phyloP scores from a whole-genome alignment of 2,888 invertebrate species.

The Cerastis rubricosa region DNA sequence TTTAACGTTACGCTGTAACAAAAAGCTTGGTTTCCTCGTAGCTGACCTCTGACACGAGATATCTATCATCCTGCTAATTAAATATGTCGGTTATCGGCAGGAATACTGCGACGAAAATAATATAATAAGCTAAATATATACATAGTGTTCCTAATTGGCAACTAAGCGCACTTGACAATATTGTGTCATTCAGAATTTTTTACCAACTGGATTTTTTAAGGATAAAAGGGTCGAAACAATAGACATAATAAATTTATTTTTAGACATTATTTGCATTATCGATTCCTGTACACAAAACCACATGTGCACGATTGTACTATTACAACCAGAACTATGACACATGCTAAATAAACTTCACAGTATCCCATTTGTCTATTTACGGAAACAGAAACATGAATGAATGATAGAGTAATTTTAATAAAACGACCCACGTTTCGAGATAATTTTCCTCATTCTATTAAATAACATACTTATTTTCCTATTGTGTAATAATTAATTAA shows the following conservation, averaged over 20 bases:
- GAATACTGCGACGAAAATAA: conserved; percentile 66
- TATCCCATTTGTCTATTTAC: not conserved
- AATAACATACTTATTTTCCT: not conserved
- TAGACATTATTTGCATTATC: not conserved
- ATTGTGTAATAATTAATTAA: not conserved
- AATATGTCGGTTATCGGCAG: conserved; percentile 69
- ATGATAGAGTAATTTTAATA: not conserved
- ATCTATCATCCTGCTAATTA: conserved; percentile 83
- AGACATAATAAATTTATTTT: not conserved
- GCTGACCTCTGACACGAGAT: conserved; percentile 87
- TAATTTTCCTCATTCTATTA: conserved; percentile 7
- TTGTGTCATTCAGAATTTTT: conserved; percentile 4
- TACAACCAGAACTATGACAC: not conserved
- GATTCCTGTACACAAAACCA: not conserved
- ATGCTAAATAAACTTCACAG: not conserved
- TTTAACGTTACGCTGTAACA: conserved; percentile 66
- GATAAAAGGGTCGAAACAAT: not conserved
- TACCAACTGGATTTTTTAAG: not conserved
- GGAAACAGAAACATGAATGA: not conserved
- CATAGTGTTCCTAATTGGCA: conserved; percentile 53
- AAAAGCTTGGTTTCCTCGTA: conserved; percentile 80
- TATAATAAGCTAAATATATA: conserved; percentile 56
- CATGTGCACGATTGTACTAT: not conserved
- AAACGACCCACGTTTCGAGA: not conserved
- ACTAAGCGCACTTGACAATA: conserved; percentile 2